A percentile compares a stretch with the other conserved stretches of the same genome.
Evolutionary conservation across 1,140 invertebrate genomes (phyloP).

Genomic region (Onthophagus taurus): DNA sequence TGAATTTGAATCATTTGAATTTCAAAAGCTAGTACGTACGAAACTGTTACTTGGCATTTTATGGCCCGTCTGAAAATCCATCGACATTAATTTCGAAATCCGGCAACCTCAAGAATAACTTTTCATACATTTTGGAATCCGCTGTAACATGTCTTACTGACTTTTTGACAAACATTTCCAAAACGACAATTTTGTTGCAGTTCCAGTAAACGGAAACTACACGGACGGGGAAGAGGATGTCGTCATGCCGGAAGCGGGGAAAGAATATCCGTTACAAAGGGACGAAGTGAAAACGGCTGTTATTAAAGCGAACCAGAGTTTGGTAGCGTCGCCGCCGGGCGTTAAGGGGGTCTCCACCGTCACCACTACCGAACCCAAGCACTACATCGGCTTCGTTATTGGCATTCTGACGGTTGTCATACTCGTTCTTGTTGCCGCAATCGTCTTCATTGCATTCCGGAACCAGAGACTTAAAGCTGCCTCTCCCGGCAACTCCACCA

Average conservation of each 20-base stretch:
- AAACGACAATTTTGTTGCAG: slow-evolving; percentile 38
- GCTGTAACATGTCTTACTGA: no score
- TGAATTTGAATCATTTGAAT: no score
- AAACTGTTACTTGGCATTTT: no score
- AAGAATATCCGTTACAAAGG: slow-evolving; percentile 55
- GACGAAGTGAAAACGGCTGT: slow-evolving; percentile 57
- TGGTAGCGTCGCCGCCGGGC: slow-evolving; percentile 11
- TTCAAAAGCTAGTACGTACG: no score
- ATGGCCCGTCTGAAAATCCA: no score
- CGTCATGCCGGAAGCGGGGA: slow-evolving; percentile 30
- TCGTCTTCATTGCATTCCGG: slow-evolving; percentile 60
- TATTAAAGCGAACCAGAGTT: slow-evolving; percentile 41
- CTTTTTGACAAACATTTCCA: background rate
- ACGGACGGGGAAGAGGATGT: slow-evolving; percentile 51
- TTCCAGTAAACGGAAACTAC: slow-evolving; percentile 56
- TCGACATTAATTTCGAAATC: no score
- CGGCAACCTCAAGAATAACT: no score
- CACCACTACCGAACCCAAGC: slow-evolving; percentile 44
- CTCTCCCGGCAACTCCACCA: slow-evolving; percentile 38
- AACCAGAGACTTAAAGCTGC: slow-evolving; percentile 54
- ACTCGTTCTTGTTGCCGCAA: slow-evolving; percentile 54
- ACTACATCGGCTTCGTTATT: slow-evolving; percentile 62
- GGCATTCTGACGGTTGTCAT: slow-evolving; percentile 67
- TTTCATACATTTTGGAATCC: no score
- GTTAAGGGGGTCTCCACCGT: no score